Conservation (phyloP, 2,797 vertebrate genomes). For the Clarias laeviceps region DNA sequence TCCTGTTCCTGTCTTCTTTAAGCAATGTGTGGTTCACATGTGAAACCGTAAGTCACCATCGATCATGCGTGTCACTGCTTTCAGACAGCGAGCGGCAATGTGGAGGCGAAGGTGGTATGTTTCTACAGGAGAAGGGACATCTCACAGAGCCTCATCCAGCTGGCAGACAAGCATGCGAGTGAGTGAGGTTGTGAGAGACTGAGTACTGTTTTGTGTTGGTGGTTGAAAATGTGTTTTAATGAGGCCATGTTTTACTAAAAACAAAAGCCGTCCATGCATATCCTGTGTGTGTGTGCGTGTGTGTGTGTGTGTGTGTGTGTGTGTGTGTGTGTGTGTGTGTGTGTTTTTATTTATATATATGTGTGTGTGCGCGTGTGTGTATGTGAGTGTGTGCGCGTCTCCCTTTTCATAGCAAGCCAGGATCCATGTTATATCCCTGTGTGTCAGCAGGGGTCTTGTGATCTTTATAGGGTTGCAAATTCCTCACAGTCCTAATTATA, state of each 20-base stretch:
- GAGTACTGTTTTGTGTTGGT: slow-evolving; percentile 4
- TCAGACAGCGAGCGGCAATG: slow-evolving; percentile 95
- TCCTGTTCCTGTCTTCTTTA: slow-evolving; percentile 22
- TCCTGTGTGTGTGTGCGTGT: not conserved
- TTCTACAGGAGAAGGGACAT: slow-evolving; percentile 98
- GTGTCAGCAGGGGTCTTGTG: slow-evolving; percentile 4
- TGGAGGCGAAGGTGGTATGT: slow-evolving; percentile 98
- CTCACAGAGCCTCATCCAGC: slow-evolving; percentile 96
- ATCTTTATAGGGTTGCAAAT: slow-evolving; percentile 1
- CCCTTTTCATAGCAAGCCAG: not conserved
- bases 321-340: not conserved
- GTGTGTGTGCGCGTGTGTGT: not conserved
- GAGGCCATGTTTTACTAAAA: slow-evolving; percentile 37
- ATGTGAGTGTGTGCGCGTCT: too few species aligned
- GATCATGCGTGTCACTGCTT: slow-evolving; percentile 61
- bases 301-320: not conserved
- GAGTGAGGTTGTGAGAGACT: slow-evolving; percentile 68
- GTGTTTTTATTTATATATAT: too few species aligned
- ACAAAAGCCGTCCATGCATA: slow-evolving; percentile 12
- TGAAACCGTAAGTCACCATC: slow-evolving; percentile 37
- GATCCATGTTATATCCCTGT: not conserved
- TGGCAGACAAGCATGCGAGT: slow-evolving; percentile 98
- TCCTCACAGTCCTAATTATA: not conserved
- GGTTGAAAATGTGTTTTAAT: slow-evolving; percentile 25
- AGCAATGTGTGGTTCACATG: slow-evolving; percentile 4